Evolutionary conservation across 2,113 vertebrate species (phyloP).

Genomic region (Salvelinus alpinus): DNA sequence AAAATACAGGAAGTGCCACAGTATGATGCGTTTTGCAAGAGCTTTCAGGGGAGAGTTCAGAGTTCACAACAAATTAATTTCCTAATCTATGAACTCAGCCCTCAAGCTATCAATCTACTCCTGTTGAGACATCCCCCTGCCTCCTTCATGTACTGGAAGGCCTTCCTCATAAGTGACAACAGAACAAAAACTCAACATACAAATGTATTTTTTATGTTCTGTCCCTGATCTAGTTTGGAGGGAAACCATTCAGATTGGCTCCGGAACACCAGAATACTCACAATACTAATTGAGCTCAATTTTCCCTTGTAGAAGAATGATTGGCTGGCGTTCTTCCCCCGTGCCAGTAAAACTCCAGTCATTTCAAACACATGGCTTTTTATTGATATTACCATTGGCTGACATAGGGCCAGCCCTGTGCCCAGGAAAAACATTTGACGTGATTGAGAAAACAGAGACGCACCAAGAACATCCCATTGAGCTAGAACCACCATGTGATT

Average conservation of each 20-base stretch:
- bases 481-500: conserved; percentile 3
- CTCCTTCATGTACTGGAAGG: not conserved
- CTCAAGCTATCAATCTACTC: conserved; percentile 20
- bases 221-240: not conserved
- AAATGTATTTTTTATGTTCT: not conserved
- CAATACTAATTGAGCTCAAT: conserved; percentile 21
- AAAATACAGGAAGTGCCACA: too few species aligned
- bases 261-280: conserved; percentile 16
- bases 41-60: conserved; percentile 33
- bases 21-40: conserved; percentile 2
- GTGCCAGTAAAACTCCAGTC: conserved; percentile 47
- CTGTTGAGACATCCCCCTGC: not conserved
- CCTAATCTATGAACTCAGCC: conserved; percentile 16
- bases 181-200: not conserved
- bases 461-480: conserved; percentile 40
- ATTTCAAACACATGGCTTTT: conserved; percentile 64
- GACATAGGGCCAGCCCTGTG: conserved; percentile 40
- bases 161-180: not conserved
- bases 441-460: conserved; percentile 69
- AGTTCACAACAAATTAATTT: conserved; percentile 31
- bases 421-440: conserved; percentile 70
- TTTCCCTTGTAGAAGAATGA: conserved; percentile 31
- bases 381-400: conserved; percentile 54
- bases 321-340: conserved; percentile 35
- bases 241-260: conserved; percentile 3